Conservation (phyloP, 1,140 invertebrate genomes). For the Dolichoris vasculosae region DNA sequence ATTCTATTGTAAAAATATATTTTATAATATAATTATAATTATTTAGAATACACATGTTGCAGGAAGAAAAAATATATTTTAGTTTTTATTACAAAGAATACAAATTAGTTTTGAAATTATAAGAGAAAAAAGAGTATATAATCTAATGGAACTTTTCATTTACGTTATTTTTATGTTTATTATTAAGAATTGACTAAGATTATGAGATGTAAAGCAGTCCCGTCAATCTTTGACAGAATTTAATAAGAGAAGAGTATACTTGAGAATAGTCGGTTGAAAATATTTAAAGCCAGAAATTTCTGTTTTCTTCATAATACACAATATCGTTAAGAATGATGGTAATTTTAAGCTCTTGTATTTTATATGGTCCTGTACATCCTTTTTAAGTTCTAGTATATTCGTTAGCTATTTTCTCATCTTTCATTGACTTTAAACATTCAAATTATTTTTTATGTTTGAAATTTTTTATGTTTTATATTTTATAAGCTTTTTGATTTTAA, state of each 20-base stretch:
- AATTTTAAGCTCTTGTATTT: conserved; percentile 28
- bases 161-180: background rate
- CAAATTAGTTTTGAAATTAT: no score
- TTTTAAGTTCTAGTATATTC: conserved; percentile 26
- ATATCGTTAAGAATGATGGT: conserved; percentile 10
- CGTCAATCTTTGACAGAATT: conserved; percentile 13
- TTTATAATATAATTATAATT: conserved; percentile 18
- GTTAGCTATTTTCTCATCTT: conserved; percentile 16
- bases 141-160: background rate
- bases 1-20: conserved; percentile 14
- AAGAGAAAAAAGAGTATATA: background rate
- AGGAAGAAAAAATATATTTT: no score
- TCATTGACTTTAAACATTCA: background rate
- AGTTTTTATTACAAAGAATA: no score
- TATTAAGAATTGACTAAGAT: background rate
- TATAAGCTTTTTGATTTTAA: background rate
- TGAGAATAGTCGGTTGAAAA: background rate
- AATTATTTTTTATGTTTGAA: conserved; percentile 18
- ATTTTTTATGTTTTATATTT: background rate
- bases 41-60: background rate
- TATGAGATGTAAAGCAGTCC: conserved; percentile 13
- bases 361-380: background rate
- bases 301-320: background rate
- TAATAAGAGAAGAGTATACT: background rate
- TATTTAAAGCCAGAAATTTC: conserved; percentile 24